Evolutionary conservation across 2,888 invertebrate genomes (phyloP), one percentile per base, ranked within the genome.

Genomic region (Agonum fuliginosum): DNA sequence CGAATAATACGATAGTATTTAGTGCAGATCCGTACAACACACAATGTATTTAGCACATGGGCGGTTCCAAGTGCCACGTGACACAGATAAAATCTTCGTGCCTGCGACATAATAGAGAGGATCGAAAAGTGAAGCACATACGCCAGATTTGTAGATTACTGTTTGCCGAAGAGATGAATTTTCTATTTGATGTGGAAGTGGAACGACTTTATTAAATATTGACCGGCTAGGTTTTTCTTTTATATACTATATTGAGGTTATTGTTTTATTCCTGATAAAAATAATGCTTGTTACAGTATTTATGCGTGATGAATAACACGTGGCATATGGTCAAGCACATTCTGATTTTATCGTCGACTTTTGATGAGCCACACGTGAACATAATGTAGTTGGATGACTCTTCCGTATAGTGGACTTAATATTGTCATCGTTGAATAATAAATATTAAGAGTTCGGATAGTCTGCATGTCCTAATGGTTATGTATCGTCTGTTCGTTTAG

Each of bases 1-100:
- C 58, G 58, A 62, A 62, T 79, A 80, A 79, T 79, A 78, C 78
- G 76, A 79, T 70, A 75, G 80, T 74, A 80, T 80, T 80, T 80
- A 80, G 80, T 17, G 20, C 67, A 41, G 41, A 19, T 37, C 3
- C 6, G 65, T 12, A 65, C 22, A 20, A 2, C 17, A 27, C 30
- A 3, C 30, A 17, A 46, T 62, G 79, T 76, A 80, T 80, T 80
- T 80, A 80, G 80, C 27, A 14, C 54, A 24, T n/a, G 22, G 54
- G 54, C 54, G 54, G 54, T 1, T 14, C n/a, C n/a, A n/a, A n/a
- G n/a, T 41, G 73, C n/a, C 80, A 75, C 80, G 80, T 80, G 80
- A 78, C 8, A 71, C 65, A 65, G 79, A 79, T 79, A 76, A 80
- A 48, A 79, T 76, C 74, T 75, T 67, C 76, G 78, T 79, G 79